phyloP scores from a whole-genome alignment of 2,113 vertebrate species.

The Sarotherodon lohbergeri region DNA sequence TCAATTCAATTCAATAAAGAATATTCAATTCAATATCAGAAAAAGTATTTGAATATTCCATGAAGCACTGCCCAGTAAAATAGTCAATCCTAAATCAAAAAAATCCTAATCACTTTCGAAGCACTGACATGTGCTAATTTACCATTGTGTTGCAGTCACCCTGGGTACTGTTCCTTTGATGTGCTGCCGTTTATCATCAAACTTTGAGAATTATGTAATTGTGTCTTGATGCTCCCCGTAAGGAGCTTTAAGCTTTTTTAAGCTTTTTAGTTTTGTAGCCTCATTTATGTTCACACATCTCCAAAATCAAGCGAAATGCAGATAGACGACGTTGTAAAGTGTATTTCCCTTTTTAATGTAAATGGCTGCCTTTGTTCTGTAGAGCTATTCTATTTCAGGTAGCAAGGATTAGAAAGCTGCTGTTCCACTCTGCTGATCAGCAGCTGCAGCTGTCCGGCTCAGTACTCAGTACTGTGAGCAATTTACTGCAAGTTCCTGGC shows the following conservation, averaged over 20 bases:
- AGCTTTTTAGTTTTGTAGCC: not conserved
- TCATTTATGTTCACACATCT: constrained; percentile 13
- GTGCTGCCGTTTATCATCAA: constrained; percentile 4
- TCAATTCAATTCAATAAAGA: no score
- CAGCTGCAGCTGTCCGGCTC: not conserved
- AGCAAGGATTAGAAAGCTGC: not conserved
- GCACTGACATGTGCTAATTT: not conserved
- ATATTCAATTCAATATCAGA: not conserved
- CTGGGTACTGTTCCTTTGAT: not conserved
- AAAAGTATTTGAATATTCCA: not conserved
- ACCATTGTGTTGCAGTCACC: not conserved
- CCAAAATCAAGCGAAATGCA: constrained; percentile 4
- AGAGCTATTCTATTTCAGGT: not conserved
- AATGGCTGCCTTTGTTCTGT: not conserved
- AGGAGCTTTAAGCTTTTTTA: not conserved
- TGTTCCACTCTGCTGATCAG: constrained; percentile 9
- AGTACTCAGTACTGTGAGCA: not conserved
- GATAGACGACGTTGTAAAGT: not conserved
- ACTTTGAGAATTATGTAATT: constrained; percentile 2
- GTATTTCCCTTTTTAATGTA: not conserved
- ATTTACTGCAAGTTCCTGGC: not conserved
- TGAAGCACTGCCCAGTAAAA: not conserved
- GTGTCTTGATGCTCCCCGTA: constrained; percentile 1
- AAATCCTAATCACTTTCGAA: not conserved
- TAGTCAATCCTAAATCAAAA: not conserved